phyloP scores from a whole-genome alignment of 1,140 invertebrate species.

The Lepeophtheirus salmonis region DNA sequence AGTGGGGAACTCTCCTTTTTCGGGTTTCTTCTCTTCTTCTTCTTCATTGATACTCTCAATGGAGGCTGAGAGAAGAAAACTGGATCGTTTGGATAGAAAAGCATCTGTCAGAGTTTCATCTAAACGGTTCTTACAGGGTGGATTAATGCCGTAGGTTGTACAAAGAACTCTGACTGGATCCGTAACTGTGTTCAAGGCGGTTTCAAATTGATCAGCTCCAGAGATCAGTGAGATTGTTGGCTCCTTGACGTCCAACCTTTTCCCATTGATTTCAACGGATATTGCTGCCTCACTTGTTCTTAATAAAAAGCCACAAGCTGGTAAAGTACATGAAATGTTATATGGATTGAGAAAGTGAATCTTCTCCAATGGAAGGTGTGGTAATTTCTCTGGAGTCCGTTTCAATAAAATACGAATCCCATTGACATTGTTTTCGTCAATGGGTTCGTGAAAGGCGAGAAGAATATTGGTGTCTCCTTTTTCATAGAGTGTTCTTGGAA shows the following conservation, averaged over 20 bases:
- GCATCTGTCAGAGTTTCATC: background rate
- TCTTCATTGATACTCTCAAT: background rate
- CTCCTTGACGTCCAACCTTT: background rate
- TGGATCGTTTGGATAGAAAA: background rate
- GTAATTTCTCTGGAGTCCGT: too few species aligned
- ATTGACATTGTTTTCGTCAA: background rate
- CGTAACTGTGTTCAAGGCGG: background rate
- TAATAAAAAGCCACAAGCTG: background rate
- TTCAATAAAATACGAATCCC: too few species aligned
- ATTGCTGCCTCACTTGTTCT: background rate
- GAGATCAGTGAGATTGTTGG: background rate
- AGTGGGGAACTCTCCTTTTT: background rate
- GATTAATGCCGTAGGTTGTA: background rate
- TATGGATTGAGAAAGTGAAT: background rate
- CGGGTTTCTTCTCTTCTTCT: background rate
- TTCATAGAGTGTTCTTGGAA: background rate
- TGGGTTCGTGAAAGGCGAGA: background rate
- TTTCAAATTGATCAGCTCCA: background rate
- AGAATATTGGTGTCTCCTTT: background rate
- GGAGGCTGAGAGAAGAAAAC: background rate
- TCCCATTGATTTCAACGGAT: background rate
- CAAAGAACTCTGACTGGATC: background rate
- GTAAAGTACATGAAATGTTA: background rate
- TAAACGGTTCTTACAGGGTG: background rate
- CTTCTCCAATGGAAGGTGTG: background rate